These are phyloP conservation scores for Triplophysa rosa DNA, from an alignment of 2,113 vertebrate species.

Conservation along the genomic window DNA sequence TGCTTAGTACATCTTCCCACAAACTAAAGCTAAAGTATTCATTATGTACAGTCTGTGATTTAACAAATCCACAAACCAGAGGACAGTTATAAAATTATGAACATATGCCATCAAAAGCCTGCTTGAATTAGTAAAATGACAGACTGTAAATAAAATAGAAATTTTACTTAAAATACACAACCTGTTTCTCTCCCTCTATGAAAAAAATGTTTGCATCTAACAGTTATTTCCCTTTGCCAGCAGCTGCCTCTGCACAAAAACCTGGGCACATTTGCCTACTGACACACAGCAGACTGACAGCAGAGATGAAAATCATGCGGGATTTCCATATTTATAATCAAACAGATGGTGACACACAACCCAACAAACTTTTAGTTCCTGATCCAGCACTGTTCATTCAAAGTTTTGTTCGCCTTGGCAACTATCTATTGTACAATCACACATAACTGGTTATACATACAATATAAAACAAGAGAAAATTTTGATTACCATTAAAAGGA, in stretches of 20 bases:
- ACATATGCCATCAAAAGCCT: conserved; percentile 1
- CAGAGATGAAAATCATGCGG: conserved; percentile 33
- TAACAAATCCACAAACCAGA: neutral
- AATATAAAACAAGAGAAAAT: no score
- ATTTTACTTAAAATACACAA: neutral
- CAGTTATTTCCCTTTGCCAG: neutral
- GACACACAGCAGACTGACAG: neutral
- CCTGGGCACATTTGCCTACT: conserved; percentile 42
- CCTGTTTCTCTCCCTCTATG: neutral
- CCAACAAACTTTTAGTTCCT: neutral
- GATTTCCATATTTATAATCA: conserved; percentile 44
- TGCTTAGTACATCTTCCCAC: neutral
- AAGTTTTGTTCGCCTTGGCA: neutral
- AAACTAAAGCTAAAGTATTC: neutral
- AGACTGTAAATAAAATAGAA: neutral
- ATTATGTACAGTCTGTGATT: neutral
- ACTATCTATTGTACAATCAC: neutral
- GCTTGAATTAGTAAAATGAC: neutral
- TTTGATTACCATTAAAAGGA: no score
- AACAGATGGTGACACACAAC: conserved; percentile 6
- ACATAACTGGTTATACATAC: neutral
- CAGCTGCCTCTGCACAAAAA: neutral
- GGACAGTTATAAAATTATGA: neutral
- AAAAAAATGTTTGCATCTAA: conserved; percentile 30
- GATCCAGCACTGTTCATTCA: neutral